A percentile compares a stretch with the other conserved stretches of the same genome.
phyloP scores from a whole-genome alignment of 2,113 vertebrate genomes.

The Macrotis lagotis region DNA sequence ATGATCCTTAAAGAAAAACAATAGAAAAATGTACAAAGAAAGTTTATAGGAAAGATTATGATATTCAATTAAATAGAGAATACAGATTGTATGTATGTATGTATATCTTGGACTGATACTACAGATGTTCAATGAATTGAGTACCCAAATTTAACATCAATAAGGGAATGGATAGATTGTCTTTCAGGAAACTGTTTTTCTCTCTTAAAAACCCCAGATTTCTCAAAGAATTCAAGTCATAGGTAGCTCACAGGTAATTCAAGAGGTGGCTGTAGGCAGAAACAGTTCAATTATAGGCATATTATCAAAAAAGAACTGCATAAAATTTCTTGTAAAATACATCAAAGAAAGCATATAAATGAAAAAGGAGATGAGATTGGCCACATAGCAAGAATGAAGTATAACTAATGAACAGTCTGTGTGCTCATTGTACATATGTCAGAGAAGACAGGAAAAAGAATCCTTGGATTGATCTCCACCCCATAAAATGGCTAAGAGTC shows the following conservation, averaged over 20 bases:
- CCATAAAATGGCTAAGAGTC: background rate
- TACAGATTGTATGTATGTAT: no score
- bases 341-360: background rate
- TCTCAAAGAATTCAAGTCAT: background rate
- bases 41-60: background rate
- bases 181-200: background rate
- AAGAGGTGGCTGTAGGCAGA: background rate
- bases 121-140: background rate
- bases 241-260: background rate
- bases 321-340: background rate
- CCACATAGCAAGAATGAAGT: background rate
- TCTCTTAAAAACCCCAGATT: background rate
- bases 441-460: background rate
- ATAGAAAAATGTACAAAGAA: background rate
- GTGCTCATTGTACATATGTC: background rate
- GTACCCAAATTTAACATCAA: background rate
- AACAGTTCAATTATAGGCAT: background rate
- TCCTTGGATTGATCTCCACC: background rate
- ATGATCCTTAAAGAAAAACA: background rate
- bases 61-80: background rate
- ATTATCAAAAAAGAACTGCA: background rate
- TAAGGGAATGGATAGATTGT: background rate
- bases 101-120: background rate
- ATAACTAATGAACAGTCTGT: background rate
- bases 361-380: background rate